phyloP scores from a whole-genome alignment of 2,113 vertebrate genomes.

The Gymnocephalus cernua region DNA sequence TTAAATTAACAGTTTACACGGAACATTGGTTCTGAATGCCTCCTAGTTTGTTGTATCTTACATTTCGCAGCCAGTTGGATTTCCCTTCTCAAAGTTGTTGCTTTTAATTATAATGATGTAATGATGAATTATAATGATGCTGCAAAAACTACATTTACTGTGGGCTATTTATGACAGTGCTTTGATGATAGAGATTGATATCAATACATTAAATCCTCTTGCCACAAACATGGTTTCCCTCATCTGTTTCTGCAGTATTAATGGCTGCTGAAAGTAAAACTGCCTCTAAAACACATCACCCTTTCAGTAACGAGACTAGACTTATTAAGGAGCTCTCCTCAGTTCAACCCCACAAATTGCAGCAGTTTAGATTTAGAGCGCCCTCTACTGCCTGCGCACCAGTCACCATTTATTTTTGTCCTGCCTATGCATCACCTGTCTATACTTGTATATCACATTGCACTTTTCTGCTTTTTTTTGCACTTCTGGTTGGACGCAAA shows the following conservation, averaged over 20 bases:
- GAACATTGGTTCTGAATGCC: background rate
- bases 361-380: conserved; percentile 76
- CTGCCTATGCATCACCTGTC: too few species aligned
- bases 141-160: background rate
- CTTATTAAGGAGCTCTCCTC: background rate
- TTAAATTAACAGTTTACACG: background rate
- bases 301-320: background rate
- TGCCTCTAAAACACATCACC: conserved; percentile 12
- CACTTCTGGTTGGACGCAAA: too few species aligned
- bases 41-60: background rate
- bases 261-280: conserved; percentile 26
- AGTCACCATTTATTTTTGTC: too few species aligned
- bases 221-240: background rate
- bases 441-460: too few species aligned
- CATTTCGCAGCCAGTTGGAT: background rate
- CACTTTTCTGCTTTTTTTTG: too few species aligned
- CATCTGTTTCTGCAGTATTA: background rate
- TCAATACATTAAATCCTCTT: background rate
- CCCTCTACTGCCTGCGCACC: conserved; percentile 79
- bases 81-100: background rate
- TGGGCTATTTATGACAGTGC: background rate
- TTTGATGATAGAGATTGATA: background rate
- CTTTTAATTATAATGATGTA: background rate
- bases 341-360: background rate
- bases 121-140: background rate